Conservation (phyloP, 1,140 invertebrate species). For the Dendrolimus kikuchii region DNA sequence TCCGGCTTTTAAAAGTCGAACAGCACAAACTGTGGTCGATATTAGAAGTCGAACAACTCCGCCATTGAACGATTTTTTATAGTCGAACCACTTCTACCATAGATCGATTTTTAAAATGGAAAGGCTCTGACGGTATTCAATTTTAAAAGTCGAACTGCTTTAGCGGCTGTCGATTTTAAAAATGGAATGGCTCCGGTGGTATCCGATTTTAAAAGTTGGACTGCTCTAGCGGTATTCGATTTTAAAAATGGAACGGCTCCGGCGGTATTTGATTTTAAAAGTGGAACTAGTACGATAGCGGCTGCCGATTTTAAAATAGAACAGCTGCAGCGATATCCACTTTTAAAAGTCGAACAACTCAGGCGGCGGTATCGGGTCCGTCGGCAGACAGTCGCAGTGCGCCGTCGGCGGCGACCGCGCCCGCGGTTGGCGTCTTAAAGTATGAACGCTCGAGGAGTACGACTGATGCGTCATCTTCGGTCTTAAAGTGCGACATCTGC, state of each 20-base stretch:
- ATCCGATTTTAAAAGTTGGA: too few species aligned
- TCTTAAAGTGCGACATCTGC: too few species aligned
- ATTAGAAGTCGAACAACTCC: too few species aligned
- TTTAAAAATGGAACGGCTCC: conserved; percentile 53
- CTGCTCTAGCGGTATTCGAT: background rate
- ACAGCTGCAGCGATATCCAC: background rate
- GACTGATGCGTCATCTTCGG: conserved; percentile 12
- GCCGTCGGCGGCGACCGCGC: conserved; percentile 18
- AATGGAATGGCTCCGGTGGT: too few species aligned
- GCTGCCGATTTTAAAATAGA: background rate
- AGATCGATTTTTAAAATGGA: too few species aligned
- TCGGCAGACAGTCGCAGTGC: conserved; percentile 42
- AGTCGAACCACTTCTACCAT: too few species aligned
- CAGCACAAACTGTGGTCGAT: too few species aligned
- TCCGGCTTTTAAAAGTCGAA: too few species aligned
- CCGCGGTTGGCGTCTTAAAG: conserved; percentile 29
- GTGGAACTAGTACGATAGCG: background rate
- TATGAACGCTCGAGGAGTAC: conserved; percentile 26
- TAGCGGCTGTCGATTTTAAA: too few species aligned
- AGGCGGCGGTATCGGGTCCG: conserved; percentile 53
- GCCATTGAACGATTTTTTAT: too few species aligned
- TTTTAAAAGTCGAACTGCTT: too few species aligned
- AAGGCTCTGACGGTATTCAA: too few species aligned
- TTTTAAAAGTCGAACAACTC: conserved; percentile 54
- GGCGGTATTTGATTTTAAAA: conserved; percentile 31